Percentiles rank a stretch among this genome's conserved stretches.
These are phyloP conservation scores for Danionella cerebrum DNA, from an alignment of 2,113 vertebrate species.

Conservation along the genomic window DNA sequence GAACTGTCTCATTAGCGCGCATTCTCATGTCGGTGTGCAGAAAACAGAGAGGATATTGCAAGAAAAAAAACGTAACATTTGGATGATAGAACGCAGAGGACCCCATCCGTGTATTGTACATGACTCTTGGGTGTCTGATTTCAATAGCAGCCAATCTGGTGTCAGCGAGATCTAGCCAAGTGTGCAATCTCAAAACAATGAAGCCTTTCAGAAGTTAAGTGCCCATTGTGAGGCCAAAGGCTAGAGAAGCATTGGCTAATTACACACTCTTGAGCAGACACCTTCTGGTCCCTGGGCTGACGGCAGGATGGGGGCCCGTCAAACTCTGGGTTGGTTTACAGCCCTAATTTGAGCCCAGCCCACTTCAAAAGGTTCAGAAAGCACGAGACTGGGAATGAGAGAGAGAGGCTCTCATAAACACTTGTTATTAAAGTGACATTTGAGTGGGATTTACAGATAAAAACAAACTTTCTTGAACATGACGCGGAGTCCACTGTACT, in stretches of 20 bases:
- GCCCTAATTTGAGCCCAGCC: slow-evolving; percentile 29
- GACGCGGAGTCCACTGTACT: no score
- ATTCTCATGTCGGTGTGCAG: no score
- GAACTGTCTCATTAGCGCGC: no score
- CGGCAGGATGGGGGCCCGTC: slow-evolving; percentile 13
- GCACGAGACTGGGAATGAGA: no score
- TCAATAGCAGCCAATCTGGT: slow-evolving; percentile 32
- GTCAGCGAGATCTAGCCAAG: slow-evolving; percentile 26
- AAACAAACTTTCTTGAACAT: no score
- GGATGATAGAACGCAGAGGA: not conserved
- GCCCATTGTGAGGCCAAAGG: slow-evolving; percentile 36
- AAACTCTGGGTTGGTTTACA: slow-evolving; percentile 27
- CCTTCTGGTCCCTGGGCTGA: slow-evolving; percentile 33
- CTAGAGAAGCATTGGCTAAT: slow-evolving; percentile 38
- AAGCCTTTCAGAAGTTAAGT: slow-evolving; percentile 38
- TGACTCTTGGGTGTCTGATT: slow-evolving; percentile 17
- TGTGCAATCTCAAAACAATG: slow-evolving; percentile 43
- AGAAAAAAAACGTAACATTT: no score
- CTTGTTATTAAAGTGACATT: not conserved
- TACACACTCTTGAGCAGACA: slow-evolving; percentile 41
- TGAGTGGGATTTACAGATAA: no score
- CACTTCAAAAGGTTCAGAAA: slow-evolving; percentile 34
- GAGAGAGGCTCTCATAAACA: not conserved
- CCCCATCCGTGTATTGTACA: not conserved
- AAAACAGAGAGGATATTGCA: no score